Conservation (phyloP, 2,113 vertebrate species). For the Crotalus horridus region DNA sequence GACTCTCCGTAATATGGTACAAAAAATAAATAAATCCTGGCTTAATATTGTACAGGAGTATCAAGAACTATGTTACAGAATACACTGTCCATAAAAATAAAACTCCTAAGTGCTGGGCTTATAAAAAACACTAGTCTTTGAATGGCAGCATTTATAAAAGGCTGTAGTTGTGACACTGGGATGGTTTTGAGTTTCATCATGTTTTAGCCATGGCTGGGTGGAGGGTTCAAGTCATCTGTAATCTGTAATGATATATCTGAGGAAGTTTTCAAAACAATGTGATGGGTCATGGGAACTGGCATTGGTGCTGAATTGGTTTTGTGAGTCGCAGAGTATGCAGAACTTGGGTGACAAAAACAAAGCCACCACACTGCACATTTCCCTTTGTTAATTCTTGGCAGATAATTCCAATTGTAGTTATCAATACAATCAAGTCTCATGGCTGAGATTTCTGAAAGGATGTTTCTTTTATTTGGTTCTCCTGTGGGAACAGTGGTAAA, state of each 20-base stretch:
- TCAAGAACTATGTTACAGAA: neutral
- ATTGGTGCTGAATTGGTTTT: neutral
- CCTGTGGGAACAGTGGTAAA: fast-evolving
- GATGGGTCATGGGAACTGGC: neutral
- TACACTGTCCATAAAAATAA: neutral
- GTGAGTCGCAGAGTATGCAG: neutral
- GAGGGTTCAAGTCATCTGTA: neutral
- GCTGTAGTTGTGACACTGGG: neutral
- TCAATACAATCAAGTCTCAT: neutral
- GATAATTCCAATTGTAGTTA: neutral
- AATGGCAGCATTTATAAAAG: neutral
- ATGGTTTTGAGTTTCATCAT: neutral
- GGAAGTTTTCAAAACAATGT: neutral
- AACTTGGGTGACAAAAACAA: neutral
- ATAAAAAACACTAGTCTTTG: neutral
- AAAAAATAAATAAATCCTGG: neutral
- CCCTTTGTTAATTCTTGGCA: neutral
- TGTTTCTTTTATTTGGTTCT: neutral
- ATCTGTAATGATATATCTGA: neutral
- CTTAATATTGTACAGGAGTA: neutral
- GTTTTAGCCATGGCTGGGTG: neutral
- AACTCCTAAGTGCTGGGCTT: neutral
- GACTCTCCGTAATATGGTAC: neutral
- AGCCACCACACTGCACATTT: neutral
- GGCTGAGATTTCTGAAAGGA: neutral